Conservation (phyloP, 92 coral and sea anemone species). For the Umimayanthus chanpuru region DNA sequence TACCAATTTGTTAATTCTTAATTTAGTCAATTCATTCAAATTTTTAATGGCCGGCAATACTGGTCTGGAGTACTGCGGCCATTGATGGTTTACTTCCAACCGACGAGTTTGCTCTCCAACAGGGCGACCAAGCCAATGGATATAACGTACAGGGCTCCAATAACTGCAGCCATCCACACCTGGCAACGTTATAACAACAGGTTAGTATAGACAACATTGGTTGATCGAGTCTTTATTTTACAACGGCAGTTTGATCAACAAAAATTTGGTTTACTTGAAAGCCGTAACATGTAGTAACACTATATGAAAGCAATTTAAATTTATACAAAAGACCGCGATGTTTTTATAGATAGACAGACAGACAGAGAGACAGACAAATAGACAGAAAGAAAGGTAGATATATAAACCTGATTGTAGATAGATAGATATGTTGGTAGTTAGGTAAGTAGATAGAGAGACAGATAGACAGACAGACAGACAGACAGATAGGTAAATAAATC, state of each 20-base stretch:
- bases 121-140: conserved; percentile 92
- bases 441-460: no score
- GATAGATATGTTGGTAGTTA: no score
- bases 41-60: not conserved
- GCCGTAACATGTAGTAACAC: no score
- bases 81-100: conserved; percentile 72
- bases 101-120: conserved; percentile 85
- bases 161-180: conserved; percentile 84
- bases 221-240: no score
- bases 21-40: not conserved
- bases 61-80: not conserved
- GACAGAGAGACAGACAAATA: not conserved
- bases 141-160: conserved; percentile 76
- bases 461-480: no score
- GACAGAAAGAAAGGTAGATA: no score
- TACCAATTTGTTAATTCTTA: not conserved
- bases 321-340: no score
- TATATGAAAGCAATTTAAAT: no score
- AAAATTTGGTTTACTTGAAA: no score
- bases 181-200: conserved; percentile 11
- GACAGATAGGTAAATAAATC: no score
- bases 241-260: no score
- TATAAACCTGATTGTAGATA: no score
- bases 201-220: not conserved
- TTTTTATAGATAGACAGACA: not conserved